These are phyloP conservation scores for Auanema freiburgensis DNA, from an alignment of 2,888 invertebrate genomes.

Conservation along the genomic window DNA sequence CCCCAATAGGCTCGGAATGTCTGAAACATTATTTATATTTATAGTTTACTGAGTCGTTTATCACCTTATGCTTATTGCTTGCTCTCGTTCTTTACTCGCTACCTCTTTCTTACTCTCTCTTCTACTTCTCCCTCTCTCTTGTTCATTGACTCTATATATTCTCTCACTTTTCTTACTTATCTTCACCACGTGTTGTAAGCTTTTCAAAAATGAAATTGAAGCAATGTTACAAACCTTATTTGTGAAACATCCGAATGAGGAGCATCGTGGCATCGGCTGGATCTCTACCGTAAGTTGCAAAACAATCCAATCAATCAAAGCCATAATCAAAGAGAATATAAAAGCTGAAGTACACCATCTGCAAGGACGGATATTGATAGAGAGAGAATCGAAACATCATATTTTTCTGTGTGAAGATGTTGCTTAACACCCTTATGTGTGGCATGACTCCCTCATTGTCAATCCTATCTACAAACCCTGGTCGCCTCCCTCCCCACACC, in stretches of 20 bases:
- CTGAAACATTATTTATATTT: constrained; percentile 14
- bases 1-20: constrained; percentile 32
- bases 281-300: constrained; percentile 22
- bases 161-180: too few species aligned
- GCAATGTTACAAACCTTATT: constrained; percentile 14
- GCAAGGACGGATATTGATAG: constrained; percentile 3
- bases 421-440: not conserved
- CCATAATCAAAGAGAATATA: constrained; percentile 22
- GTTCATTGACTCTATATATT: too few species aligned
- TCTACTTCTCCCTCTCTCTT: too few species aligned
- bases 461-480: too few species aligned
- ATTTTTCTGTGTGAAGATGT: too few species aligned
- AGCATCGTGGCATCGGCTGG: constrained; percentile 19
- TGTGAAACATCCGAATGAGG: constrained; percentile 31
- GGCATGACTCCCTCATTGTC: not conserved
- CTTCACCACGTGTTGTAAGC: not conserved
- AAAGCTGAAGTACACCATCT: constrained; percentile 28
- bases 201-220: not conserved
- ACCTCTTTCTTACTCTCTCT: too few species aligned
- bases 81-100: too few species aligned
- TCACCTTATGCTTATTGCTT: not conserved
- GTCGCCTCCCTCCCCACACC: too few species aligned
- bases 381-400: constrained; percentile 1
- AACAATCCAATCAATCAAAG: constrained; percentile 27
- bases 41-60: not conserved